Evolutionary conservation across 2,113 vertebrate genomes (phyloP), one percentile per base, ranked within the genome.

Genomic region (Nipponia nippon): DNA sequence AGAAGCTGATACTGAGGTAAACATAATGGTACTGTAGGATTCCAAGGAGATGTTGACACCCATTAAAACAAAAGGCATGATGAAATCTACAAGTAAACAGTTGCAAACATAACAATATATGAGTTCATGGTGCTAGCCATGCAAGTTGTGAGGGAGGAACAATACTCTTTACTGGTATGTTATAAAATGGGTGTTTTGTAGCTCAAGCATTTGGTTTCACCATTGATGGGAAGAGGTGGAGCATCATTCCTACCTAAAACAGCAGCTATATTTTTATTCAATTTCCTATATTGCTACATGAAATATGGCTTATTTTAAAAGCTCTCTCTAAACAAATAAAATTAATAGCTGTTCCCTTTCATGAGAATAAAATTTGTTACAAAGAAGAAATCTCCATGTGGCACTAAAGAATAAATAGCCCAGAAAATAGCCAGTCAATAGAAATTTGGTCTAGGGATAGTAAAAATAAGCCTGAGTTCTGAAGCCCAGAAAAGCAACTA

Each of bases 81-180:
- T 1, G 3, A 66, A 65, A 84, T 8, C 16, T 56, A 30, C 25
- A 72, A 11, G 13, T 46, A 75, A 73, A 38, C 25, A 36, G 10
- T 25, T 38, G 30, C 14, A 87, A 58, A 83, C 1, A 1, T 20
- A 55, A n/a, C 18, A 17, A 27, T 23, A 40, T 18, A 22, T 0
- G 1, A 76, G 8, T 32, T 81, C 29, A 67, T 47, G 19, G 18
- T 58, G 22, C 29, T 46, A 77, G 46, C 36, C n/a, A 61, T 2
- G 1, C 11, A 40, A 12, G 40, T 30, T 81, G 25, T 66, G 46
- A 77, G 53, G 20, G 23, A 78, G 42, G 16, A 25, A 71, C 1
- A 2, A 5, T 8, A 12, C 4, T 44, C 5, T 53, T 73, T n/a
- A 26, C 26, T 6, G 8, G 3, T 32, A 5, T n/a, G 20, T 7